Evolutionary conservation across 2,797 vertebrate genomes (phyloP).

Genomic region (Gouania willdenowi): DNA sequence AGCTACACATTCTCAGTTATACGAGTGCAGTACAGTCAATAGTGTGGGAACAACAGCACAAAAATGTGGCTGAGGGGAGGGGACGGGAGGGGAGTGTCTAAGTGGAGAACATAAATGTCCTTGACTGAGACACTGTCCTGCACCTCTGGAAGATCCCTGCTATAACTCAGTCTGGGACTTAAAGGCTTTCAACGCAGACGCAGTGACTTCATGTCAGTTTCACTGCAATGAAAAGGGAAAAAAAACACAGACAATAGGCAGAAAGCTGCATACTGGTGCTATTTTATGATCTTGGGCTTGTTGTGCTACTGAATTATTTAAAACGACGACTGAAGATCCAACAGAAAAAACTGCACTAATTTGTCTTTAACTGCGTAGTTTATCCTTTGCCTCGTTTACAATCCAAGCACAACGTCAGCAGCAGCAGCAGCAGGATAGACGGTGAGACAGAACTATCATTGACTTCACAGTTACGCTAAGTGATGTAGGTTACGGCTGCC

Average conservation of each 20-base stretch:
- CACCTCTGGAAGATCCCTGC: slow-evolving; percentile 71
- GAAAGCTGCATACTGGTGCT: too few species aligned
- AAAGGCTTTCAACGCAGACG: slow-evolving; percentile 71
- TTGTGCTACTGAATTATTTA: too few species aligned
- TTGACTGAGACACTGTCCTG: slow-evolving; percentile 76
- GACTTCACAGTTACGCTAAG: slow-evolving; percentile 70
- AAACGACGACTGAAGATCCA: too few species aligned
- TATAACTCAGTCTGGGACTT: slow-evolving; percentile 73
- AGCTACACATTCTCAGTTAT: too few species aligned
- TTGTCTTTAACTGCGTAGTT: too few species aligned
- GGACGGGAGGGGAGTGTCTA: slow-evolving; percentile 13
- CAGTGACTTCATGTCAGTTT: slow-evolving; percentile 70
- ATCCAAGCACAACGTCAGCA: too few species aligned
- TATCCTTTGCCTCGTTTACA: too few species aligned
- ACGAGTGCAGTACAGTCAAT: too few species aligned
- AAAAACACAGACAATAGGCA: slow-evolving; percentile 75
- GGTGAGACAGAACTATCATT: slow-evolving; percentile 63
- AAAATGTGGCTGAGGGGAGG: slow-evolving; percentile 22
- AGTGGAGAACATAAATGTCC: slow-evolving; percentile 66
- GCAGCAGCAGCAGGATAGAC: slow-evolving; percentile 21
- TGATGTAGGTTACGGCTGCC: slow-evolving; percentile 77
- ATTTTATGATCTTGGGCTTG: too few species aligned
- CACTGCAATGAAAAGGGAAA: slow-evolving; percentile 63
- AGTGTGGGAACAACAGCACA: slow-evolving; percentile 69
- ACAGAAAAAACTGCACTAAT: too few species aligned